Base-by-base conservation (phyloP, 2,113 vertebrate species). In the Prolemur simus region DNA sequence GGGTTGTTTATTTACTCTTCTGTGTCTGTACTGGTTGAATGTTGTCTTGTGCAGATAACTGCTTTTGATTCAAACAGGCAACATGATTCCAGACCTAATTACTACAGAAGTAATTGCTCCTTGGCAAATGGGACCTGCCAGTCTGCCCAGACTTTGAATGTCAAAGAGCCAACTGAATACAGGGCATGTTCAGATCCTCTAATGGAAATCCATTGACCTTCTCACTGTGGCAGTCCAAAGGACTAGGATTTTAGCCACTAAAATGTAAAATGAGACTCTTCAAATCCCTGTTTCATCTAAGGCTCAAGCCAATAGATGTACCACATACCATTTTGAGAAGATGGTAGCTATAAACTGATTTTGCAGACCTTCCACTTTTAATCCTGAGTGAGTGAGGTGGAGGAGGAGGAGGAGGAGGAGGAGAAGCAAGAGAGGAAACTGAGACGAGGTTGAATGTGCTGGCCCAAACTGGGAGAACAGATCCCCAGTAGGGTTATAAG, bases 61-160 rank as follows among this genome's bases (percentile, higher is more conserved):
- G 96, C 88, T 97, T 96, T 91, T 96, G 81, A 96, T 96, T 94
- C 88, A 95, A 93, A 95, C 56, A 93, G 91, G 82, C 81, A 95
- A 91, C 89, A 95, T 87, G 89, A 89, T 95, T 96, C 96, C 88
- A 95, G 95, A 91, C 93, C 86, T 98, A 96, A 97, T 97, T 97
- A 95, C 95, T 89, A 45, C 47, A 91, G 86, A 95, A 92, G 82
- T 96, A 94, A 96, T 96, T 97, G 95, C 17, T 94, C 68, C 73
- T 96, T 98, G 97, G 96, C 96, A 97, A 89, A 97, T 73, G 77
- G 87, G 96, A 68, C 37, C 73, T 88, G 89, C 85, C 74, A 82
- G 83, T 82, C 71, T 97, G 96, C 91, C 95, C 96, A 95, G 97
- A 94, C 86, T 92, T 96, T 21, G 39, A 42, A 91, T 91, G 77